Percentiles rank a stretch among this genome's conserved stretches.
phyloP scores from a whole-genome alignment of 37 sponge, comb jelly and placozoan species.

The Haliclona indistincta region DNA sequence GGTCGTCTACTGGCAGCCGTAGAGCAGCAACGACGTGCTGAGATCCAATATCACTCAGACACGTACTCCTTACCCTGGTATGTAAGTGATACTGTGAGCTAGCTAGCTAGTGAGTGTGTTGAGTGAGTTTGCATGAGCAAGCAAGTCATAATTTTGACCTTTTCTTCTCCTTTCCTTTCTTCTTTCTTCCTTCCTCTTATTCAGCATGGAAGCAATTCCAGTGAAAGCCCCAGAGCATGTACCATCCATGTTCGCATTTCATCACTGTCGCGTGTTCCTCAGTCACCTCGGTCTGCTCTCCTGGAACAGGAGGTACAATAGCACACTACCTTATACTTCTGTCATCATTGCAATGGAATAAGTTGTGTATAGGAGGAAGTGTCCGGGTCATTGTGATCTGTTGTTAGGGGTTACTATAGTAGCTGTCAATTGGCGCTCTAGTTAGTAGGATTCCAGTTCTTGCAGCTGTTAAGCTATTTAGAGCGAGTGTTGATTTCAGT shows the following conservation, averaged over 20 bases:
- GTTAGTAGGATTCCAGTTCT: no score
- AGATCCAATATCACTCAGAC: constrained; percentile 23
- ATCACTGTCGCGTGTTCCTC: constrained; percentile 75
- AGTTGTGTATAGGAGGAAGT: no score
- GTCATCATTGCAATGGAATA: neutral
- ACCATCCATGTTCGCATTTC: constrained; percentile 42
- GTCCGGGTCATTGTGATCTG: no score
- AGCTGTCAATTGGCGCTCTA: no score
- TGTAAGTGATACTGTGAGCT: neutral
- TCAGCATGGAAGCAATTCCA: constrained; percentile 46
- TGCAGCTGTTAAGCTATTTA: no score
- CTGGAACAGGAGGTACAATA: constrained; percentile 48
- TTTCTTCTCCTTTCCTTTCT: constrained; percentile 6
- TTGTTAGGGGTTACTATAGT: no score
- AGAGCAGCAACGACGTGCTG: constrained; percentile 29
- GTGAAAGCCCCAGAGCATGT: constrained; percentile 27
- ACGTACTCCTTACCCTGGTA: constrained; percentile 40
- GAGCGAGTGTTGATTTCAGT: no score
- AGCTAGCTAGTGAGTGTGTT: neutral
- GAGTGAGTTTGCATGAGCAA: neutral
- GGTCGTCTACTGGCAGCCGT: constrained; percentile 20
- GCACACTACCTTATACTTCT: neutral
- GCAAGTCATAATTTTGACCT: neutral
- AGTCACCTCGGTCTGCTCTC: constrained; percentile 75
- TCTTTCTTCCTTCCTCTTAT: constrained; percentile 7